Evolutionary conservation across 2,888 invertebrate genomes (phyloP).

Genomic region (Hemaris fuciformis): DNA sequence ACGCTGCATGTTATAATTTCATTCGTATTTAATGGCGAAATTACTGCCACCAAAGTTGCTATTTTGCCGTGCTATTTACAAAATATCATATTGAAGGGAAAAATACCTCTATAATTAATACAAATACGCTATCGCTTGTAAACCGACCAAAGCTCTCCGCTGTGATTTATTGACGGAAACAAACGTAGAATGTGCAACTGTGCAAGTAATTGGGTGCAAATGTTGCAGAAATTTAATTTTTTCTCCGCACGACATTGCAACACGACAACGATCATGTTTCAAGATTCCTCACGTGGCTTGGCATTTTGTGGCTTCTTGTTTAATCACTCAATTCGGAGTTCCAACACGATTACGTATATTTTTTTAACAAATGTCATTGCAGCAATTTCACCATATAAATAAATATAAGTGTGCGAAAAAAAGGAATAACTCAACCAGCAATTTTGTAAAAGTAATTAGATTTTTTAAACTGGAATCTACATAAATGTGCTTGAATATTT

Average conservation of each 20-base stretch:
- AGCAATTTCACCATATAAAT: too few species aligned
- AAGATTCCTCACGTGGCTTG: background rate
- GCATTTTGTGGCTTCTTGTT: background rate
- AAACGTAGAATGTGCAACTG: conserved; percentile 1
- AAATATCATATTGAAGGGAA: background rate
- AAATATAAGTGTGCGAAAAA: too few species aligned
- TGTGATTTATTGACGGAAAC: background rate
- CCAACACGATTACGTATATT: background rate
- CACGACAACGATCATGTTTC: background rate
- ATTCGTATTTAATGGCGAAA: too few species aligned
- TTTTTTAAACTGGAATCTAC: too few species aligned
- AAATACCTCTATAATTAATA: background rate
- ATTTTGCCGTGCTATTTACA: too few species aligned
- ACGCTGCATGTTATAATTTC: too few species aligned
- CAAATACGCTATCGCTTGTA: background rate
- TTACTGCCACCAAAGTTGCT: too few species aligned
- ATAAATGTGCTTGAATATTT: too few species aligned
- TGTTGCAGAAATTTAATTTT: background rate
- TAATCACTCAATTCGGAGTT: background rate
- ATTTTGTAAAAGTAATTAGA: too few species aligned
- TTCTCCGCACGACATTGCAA: background rate
- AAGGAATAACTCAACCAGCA: too few species aligned
- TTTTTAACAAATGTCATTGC: background rate
- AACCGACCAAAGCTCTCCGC: background rate
- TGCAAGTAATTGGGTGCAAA: conserved; percentile 10